These are phyloP conservation scores for Enteromius fasciolatus DNA, from an alignment of 2,797 vertebrate genomes.

Conservation along the genomic window DNA sequence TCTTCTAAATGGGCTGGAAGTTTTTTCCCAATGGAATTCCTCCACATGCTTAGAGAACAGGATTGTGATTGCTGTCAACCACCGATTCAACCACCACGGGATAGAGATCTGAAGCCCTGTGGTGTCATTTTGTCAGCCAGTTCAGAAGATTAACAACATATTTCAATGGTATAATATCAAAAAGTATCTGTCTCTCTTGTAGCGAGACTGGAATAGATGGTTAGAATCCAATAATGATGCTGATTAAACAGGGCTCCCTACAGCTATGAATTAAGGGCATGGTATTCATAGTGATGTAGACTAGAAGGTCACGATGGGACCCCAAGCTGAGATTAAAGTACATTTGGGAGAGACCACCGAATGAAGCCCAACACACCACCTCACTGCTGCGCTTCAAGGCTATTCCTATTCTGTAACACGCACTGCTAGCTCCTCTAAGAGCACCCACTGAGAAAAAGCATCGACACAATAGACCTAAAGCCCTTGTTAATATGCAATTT, in stretches of 20 bases:
- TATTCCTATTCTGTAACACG: constrained; percentile 1
- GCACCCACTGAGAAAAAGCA: constrained; percentile 36
- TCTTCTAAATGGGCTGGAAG: background rate
- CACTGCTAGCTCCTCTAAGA: constrained; percentile 19
- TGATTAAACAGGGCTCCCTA: constrained; percentile 40
- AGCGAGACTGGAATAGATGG: constrained; percentile 13
- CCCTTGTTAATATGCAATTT: constrained; percentile 61
- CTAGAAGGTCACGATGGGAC: background rate
- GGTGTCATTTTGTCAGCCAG: background rate
- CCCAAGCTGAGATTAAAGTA: constrained; percentile 30
- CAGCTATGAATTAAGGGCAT: constrained; percentile 26
- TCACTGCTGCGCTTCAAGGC: constrained; percentile 11
- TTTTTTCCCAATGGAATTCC: constrained; percentile 11
- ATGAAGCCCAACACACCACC: background rate
- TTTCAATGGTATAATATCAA: background rate
- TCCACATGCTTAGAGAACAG: background rate
- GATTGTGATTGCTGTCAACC: constrained; percentile 14
- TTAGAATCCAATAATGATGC: constrained; percentile 31
- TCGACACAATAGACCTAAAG: constrained; percentile 45
- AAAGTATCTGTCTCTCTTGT: background rate
- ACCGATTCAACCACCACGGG: background rate
- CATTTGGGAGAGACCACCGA: constrained; percentile 10
- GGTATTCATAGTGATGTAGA: constrained; percentile 35
- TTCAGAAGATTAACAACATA: background rate
- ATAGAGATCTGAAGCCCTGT: background rate